Evolutionary conservation across 2,888 invertebrate genomes (phyloP).

Genomic region (Andricus curvator): DNA sequence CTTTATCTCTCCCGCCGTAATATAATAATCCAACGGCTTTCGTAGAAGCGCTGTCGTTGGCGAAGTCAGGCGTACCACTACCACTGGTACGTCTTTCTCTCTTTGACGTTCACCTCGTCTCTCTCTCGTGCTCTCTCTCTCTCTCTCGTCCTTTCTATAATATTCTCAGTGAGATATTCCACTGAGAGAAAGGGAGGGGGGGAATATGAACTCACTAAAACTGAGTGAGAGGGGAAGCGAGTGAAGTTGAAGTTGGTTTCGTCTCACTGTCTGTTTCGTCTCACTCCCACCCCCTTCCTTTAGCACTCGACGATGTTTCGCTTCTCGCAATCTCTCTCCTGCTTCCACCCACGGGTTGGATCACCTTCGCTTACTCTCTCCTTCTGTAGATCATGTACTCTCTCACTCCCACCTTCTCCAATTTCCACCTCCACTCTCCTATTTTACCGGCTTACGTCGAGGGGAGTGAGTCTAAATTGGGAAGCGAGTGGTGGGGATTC

Average conservation of each 20-base stretch:
- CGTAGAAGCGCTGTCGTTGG: slow-evolving; percentile 62
- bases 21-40: slow-evolving; percentile 65
- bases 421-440: slow-evolving; percentile 41
- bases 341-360: slow-evolving; percentile 47
- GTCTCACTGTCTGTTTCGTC: slow-evolving; percentile 50
- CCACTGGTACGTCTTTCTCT: slow-evolving; percentile 43
- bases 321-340: slow-evolving; percentile 53
- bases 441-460: slow-evolving; percentile 41
- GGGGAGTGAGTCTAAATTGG: slow-evolving; percentile 71
- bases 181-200: slow-evolving; percentile 59
- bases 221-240: slow-evolving; percentile 58
- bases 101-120: slow-evolving; percentile 29
- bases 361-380: slow-evolving; percentile 54
- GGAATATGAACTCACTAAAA: slow-evolving; percentile 56
- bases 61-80: slow-evolving; percentile 63
- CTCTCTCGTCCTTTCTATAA: slow-evolving; percentile 67
- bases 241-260: slow-evolving; percentile 45
- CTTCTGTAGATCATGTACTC: slow-evolving; percentile 56
- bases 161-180: slow-evolving; percentile 74
- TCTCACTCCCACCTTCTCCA: slow-evolving; percentile 47
- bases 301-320: slow-evolving; percentile 42
- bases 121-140: slow-evolving; percentile 61
- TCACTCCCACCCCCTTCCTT: slow-evolving; percentile 47
- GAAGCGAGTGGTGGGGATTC: slow-evolving; percentile 63
- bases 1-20: slow-evolving; percentile 55